Evolutionary conservation across 2,888 invertebrate genomes (phyloP).

Genomic region (Spisula solida): DNA sequence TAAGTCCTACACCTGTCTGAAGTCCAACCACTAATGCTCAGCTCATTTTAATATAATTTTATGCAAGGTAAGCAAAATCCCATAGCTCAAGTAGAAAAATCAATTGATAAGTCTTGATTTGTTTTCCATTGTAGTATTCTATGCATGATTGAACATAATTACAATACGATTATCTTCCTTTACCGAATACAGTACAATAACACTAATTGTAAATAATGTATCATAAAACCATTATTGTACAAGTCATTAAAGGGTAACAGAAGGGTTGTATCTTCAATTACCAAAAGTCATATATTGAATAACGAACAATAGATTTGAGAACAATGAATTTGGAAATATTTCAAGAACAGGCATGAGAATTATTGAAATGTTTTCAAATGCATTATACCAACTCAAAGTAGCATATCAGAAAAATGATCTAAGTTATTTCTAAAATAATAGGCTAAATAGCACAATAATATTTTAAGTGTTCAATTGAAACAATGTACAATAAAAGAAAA

Average conservation of each 20-base stretch:
- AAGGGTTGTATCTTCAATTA: slow-evolving; percentile 37
- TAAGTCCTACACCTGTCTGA: not conserved
- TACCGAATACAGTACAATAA: slow-evolving; percentile 17
- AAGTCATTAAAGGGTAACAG: slow-evolving; percentile 47
- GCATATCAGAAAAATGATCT: slow-evolving; percentile 64
- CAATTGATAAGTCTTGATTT: slow-evolving; percentile 13
- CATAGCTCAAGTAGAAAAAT: slow-evolving; percentile 5
- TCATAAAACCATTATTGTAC: slow-evolving; percentile 25
- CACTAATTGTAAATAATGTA: slow-evolving; percentile 25
- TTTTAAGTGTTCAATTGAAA: slow-evolving; percentile 53
- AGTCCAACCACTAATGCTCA: not conserved
- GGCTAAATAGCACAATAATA: slow-evolving; percentile 31
- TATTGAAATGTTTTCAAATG: slow-evolving; percentile 59
- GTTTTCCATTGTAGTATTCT: not conserved
- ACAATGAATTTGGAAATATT: slow-evolving; percentile 68
- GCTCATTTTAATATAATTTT: slow-evolving; percentile 6
- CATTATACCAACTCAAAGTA: slow-evolving; percentile 61
- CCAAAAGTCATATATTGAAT: slow-evolving; percentile 26
- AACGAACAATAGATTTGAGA: slow-evolving; percentile 33
- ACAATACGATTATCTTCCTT: not conserved
- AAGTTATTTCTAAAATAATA: slow-evolving; percentile 55
- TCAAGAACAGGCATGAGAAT: slow-evolving; percentile 70
- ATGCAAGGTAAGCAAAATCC: slow-evolving; percentile 17
- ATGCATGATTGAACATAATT: not conserved
- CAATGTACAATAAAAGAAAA: slow-evolving; percentile 60